Conservation (phyloP, 1,140 invertebrate species). For the Probaryconus sp. region DNA sequence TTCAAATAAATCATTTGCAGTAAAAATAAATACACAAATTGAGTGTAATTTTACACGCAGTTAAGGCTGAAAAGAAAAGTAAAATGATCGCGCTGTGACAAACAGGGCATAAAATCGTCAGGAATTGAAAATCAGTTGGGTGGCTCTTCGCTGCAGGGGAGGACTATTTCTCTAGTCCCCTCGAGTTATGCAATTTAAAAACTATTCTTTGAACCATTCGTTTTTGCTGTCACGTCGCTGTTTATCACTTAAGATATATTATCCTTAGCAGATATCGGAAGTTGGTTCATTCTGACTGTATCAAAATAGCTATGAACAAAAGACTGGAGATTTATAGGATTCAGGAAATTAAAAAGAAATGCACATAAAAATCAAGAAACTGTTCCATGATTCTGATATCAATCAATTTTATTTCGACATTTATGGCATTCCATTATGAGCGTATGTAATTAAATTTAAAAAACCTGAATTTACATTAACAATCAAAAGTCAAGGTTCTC, state of each 20-base stretch:
- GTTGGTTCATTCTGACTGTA: constrained; percentile 8
- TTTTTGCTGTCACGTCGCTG: constrained; percentile 24
- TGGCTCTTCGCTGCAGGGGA: constrained; percentile 16
- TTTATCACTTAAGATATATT: constrained; percentile 21
- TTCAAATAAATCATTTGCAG: too few relatives aligned
- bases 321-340: neutral
- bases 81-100: constrained; percentile 19
- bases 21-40: too few relatives aligned
- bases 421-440: too few relatives aligned
- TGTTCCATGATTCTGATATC: too few relatives aligned
- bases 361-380: too few relatives aligned
- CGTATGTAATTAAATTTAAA: too few relatives aligned
- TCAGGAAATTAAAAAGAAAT: too few relatives aligned
- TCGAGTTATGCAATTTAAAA: constrained; percentile 24
- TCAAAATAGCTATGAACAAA: constrained; percentile 27
- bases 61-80: constrained; percentile 9
- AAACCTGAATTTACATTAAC: too few relatives aligned
- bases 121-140: constrained; percentile 15
- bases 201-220: constrained; percentile 25
- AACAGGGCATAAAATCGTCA: constrained; percentile 21
- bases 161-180: constrained; percentile 15
- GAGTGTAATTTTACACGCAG: too few relatives aligned
- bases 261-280: constrained; percentile 18
- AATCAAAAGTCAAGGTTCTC: too few relatives aligned
- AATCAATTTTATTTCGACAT: too few relatives aligned